Percentiles rank a stretch among this genome's conserved stretches.
Conservation (phyloP, 2,888 invertebrate genomes). For the Amphipyra berbera region DNA sequence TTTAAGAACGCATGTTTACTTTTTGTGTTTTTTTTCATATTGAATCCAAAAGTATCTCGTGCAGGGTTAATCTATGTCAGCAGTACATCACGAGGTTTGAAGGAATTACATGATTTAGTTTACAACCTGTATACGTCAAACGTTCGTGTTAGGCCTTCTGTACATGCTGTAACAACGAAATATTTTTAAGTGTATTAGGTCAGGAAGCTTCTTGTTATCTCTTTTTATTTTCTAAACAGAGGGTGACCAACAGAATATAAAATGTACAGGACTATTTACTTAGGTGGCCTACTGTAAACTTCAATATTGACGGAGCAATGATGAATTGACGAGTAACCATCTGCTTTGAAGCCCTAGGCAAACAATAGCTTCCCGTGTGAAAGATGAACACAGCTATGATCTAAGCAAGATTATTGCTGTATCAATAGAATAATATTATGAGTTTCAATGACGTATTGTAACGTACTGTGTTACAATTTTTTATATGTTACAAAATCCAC, state of each 20-base stretch:
- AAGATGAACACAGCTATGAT: slow-evolving; percentile 52
- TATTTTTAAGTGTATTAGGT: no score
- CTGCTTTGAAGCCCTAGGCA: slow-evolving; percentile 67
- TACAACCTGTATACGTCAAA: no score
- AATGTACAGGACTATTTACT: slow-evolving; percentile 44
- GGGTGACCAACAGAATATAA: slow-evolving; percentile 36
- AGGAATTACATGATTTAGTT: no score
- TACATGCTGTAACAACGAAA: no score
- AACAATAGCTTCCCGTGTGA: slow-evolving; percentile 80
- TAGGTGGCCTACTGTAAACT: slow-evolving; percentile 63
- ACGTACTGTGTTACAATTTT: no score
- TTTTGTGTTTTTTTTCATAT: no score
- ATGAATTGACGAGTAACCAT: slow-evolving; percentile 61
- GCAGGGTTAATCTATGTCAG: no score
- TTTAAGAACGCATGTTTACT: no score
- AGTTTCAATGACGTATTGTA: neutral
- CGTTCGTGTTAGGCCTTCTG: no score
- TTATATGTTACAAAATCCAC: no score
- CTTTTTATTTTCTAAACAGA: slow-evolving; percentile 18
- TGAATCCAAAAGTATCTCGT: no score
- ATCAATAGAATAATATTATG: slow-evolving; percentile 9
- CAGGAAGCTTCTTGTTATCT: neutral
- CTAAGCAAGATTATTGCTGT: slow-evolving; percentile 19
- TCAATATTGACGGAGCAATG: slow-evolving; percentile 74
- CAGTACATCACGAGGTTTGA: no score